These are phyloP conservation scores for Eulimnadia texana DNA, from an alignment of 1,140 invertebrate species.

Conservation along the genomic window DNA sequence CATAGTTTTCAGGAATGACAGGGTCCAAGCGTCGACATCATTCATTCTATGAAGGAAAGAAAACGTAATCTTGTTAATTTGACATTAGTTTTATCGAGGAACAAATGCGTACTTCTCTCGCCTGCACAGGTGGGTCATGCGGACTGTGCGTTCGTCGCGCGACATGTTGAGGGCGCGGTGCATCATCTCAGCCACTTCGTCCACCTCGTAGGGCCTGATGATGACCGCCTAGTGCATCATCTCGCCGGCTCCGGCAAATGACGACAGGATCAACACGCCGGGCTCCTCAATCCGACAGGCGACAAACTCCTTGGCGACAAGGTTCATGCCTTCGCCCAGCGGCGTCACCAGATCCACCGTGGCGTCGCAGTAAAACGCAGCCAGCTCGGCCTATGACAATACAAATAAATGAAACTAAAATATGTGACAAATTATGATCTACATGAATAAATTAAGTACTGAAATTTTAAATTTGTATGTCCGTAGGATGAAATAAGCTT, in stretches of 20 bases:
- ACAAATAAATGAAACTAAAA: no score
- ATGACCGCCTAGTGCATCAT: conserved; percentile 81
- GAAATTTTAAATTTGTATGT: no score
- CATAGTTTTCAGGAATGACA: conserved; percentile 59
- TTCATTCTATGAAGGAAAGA: conserved; percentile 39
- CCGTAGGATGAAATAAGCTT: no score
- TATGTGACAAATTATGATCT: no score
- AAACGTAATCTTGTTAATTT: background rate
- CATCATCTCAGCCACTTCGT: conserved; percentile 70
- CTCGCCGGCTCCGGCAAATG: conserved; percentile 77
- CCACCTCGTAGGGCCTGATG: conserved; percentile 79
- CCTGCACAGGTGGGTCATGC: conserved; percentile 69
- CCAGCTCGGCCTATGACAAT: conserved; percentile 11
- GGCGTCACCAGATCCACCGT: conserved; percentile 75
- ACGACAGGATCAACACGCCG: conserved; percentile 74
- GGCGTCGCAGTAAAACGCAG: conserved; percentile 42
- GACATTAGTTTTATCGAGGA: no score
- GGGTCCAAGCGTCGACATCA: conserved; percentile 81
- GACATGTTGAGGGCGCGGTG: conserved; percentile 79
- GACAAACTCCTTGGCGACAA: conserved; percentile 85
- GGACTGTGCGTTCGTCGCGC: conserved; percentile 64
- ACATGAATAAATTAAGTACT: no score
- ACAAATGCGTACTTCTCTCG: conserved; percentile 40
- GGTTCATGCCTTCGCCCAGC: conserved; percentile 78
- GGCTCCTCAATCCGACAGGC: conserved; percentile 71